Base-by-base conservation (phyloP, 2,797 vertebrate genomes). In the Sebastes variabilis region DNA sequence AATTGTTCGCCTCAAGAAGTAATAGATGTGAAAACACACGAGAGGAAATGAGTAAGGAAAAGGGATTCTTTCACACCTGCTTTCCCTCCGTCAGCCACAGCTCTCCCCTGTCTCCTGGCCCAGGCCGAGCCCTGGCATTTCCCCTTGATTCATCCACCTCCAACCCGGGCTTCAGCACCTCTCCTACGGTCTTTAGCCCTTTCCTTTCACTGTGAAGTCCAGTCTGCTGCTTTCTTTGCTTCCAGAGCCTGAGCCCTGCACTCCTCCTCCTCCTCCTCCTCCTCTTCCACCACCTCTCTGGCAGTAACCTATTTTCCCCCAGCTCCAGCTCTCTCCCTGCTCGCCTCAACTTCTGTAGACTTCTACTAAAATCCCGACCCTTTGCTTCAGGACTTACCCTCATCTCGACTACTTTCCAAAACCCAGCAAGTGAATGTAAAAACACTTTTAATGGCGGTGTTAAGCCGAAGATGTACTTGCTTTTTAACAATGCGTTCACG, bases 21-120 rank as follows among this genome's bases (percentile, higher is more conserved):
- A 78, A 65, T 46, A 72, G 70, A 87, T 64, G 72, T 72, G 67
- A 87, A 89, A 93, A 88, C 75, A 87, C 46, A 30, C 11, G 1
- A 59, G 77, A 84, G 81, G 90, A 91, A 87, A 84, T 56, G 32
- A 86, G 81, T 72, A 72, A 81, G 88, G 82, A 86, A 82, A 88
- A 78, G 60, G 68, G 71, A 81, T 80, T 87, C 56, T 83, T 87
- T 88, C 60, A 83, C 87, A 91, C 86, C 88, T 88, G 82, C 66
- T 85, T 80, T 84, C 65, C 66, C 72, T 64, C 72, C 60, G 1
- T 85, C 54, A 52, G 74, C 70, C 61, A 24, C 49, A 30, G 59
- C 32, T 75, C 80, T 66, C 6, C 56, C 38, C 34, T 12, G 52
- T 80, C 67, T 78, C 62, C 70, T 67, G 16, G 69, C 61, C 66